Conservation (phyloP, 2,797 vertebrate species). For the Bradypus variegatus region DNA sequence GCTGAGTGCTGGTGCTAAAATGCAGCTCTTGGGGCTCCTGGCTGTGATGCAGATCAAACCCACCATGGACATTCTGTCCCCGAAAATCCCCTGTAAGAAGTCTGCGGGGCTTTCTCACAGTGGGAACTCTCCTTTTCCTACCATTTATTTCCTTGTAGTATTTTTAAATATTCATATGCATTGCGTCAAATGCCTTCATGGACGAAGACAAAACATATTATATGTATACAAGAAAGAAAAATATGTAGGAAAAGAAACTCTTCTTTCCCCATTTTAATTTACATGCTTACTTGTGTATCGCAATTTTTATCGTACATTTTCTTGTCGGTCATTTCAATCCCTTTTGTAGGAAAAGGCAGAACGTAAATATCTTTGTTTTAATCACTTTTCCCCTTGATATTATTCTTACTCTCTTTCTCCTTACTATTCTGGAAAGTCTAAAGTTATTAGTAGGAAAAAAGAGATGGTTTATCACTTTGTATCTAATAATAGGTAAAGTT, state of each 20-base stretch:
- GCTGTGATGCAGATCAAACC: fast-evolving
- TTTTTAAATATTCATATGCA: background rate
- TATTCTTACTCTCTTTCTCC: fast-evolving
- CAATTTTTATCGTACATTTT: fast-evolving
- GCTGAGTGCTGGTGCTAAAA: fast-evolving
- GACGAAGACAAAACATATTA: background rate
- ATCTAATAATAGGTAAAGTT: background rate
- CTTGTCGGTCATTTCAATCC: background rate
- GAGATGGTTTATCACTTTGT: too few relatives aligned
- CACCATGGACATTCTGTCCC: fast-evolving
- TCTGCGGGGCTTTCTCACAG: fast-evolving
- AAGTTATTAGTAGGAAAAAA: too few relatives aligned
- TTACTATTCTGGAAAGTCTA: background rate
- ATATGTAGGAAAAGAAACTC: fast-evolving
- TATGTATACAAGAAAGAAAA: background rate
- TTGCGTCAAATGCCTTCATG: background rate
- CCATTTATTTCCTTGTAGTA: background rate
- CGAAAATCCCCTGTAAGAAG: fast-evolving
- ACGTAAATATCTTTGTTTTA: background rate
- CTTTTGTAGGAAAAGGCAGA: background rate
- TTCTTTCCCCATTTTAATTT: too few relatives aligned
- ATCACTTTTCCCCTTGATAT: fast-evolving
- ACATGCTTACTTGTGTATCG: fast-evolving
- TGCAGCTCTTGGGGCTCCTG: fast-evolving
- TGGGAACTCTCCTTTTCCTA: background rate